These are phyloP conservation scores for Papilio xuthus DNA, from an alignment of 1,140 invertebrate species.

Conservation along the genomic window DNA sequence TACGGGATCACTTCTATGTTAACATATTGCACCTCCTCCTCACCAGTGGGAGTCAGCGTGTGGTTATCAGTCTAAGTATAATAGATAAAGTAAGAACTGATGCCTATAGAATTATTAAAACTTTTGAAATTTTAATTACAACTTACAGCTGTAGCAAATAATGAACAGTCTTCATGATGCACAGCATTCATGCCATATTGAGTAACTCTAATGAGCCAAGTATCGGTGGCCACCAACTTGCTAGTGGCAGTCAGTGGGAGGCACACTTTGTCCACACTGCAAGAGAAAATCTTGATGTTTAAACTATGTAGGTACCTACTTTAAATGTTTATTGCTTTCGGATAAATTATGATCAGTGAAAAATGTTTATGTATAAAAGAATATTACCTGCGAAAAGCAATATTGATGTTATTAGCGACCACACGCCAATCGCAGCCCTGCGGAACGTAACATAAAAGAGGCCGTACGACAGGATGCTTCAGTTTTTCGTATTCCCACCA, in stretches of 20 bases:
- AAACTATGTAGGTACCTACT: not conserved
- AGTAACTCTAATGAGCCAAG: slow-evolving; percentile 94
- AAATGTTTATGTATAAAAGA: not conserved
- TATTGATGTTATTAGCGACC: slow-evolving; percentile 88
- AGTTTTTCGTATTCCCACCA: slow-evolving; percentile 88
- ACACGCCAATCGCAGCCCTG: slow-evolving; percentile 84
- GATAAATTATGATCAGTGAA: too few relatives aligned
- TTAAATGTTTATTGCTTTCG: not conserved
- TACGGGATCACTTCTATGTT: slow-evolving; percentile 90
- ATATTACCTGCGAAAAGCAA: slow-evolving; percentile 87
- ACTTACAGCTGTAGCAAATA: slow-evolving; percentile 86
- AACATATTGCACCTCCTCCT: slow-evolving; percentile 88
- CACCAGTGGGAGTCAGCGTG: slow-evolving; percentile 82
- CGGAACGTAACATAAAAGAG: slow-evolving; percentile 85
- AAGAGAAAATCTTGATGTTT: slow-evolving; percentile 52
- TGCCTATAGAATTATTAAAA: not conserved
- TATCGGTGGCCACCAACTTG: slow-evolving; percentile 90
- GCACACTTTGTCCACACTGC: slow-evolving; percentile 88
- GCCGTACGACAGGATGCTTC: slow-evolving; percentile 88
- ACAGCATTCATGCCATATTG: slow-evolving; percentile 89
- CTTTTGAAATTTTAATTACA: not conserved
- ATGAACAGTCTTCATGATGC: slow-evolving; percentile 89
- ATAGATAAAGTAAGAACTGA: slow-evolving; percentile 17
- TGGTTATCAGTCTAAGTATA: slow-evolving; percentile 86
- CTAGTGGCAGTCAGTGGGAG: slow-evolving; percentile 86